Evolutionary conservation across 2,888 invertebrate species (phyloP), one percentile per base, ranked within the genome.

Genomic region (Melanostoma scalare): DNA sequence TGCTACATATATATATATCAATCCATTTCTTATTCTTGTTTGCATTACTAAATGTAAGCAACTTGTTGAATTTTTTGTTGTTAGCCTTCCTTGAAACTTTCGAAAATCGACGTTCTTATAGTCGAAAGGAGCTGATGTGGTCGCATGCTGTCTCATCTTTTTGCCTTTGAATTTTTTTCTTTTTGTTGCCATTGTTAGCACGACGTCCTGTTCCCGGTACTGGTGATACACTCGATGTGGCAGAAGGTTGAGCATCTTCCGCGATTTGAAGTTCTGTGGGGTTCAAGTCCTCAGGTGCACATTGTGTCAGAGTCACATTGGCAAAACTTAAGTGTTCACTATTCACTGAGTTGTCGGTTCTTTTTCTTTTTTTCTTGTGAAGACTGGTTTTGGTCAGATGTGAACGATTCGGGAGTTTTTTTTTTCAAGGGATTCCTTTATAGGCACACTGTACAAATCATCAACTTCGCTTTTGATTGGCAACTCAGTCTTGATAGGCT

Each of bases 21-120:
- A 20, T 20, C 71, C 85, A 89, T 73, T 91, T 90, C 76, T 89
- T 89, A 76, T 88, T 87, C 0, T 20, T 20, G 20, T 87, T 89
- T 76, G 87, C 88, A 85, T 90, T 90, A 69, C 89, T 89, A 84
- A 91, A 92, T 68, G 91, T 90, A 87, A 91, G 90, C 10, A 91
- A 86, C 86, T 91, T 91, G 75, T 92, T 92, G 72, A 91, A 91
- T 86, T 90, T 89, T 69, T 91, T 91, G 71, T 89, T 90, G 72
- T 89, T 89, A 2, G 87, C 88, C 79, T 90, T 90, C 94, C 94
- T 89, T 93, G 92, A 86, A 94, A 94, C 86, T 93, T 92, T 69
- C 91, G 91, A 86, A 93, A 94, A 88, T 94, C 93, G 2, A 94
- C 93, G 9, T 92, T 90, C 52, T 92, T 91, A 86, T 94, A 94